phyloP scores from a whole-genome alignment of 2,888 invertebrate genomes.

The Drosophila austrosaltans region DNA sequence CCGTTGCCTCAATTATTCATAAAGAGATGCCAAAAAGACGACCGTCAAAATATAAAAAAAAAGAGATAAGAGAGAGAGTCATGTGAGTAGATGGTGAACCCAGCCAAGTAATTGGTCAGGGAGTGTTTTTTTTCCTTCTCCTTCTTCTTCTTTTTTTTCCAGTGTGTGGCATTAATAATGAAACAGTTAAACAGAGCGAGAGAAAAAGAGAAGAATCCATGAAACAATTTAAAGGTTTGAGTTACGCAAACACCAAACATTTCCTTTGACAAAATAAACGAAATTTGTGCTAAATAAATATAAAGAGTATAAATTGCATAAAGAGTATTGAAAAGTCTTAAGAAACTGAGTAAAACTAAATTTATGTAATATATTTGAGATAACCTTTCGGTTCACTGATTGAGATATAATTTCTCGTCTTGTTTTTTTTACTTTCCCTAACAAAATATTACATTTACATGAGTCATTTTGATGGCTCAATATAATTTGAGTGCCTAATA shows the following conservation, averaged over 20 bases:
- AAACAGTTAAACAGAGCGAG: constrained; percentile 7
- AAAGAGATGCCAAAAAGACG: constrained; percentile 41
- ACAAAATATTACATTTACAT: background rate
- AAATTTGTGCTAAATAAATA: background rate
- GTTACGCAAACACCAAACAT: background rate
- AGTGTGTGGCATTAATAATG: constrained; percentile 18
- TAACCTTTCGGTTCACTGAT: too few relatives aligned
- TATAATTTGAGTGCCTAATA: constrained; percentile 14
- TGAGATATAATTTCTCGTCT: too few relatives aligned
- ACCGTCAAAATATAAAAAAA: background rate
- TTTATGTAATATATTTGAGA: too few relatives aligned
- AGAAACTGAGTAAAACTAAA: too few relatives aligned
- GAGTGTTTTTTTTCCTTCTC: constrained; percentile 16
- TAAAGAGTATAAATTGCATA: too few relatives aligned
- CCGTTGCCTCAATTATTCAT: constrained; percentile 66
- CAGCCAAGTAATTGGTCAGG: constrained; percentile 28
- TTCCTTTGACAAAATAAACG: background rate
- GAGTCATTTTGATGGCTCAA: constrained; percentile 3
- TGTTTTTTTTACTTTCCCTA: too few relatives aligned
- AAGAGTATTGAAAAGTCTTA: too few relatives aligned
- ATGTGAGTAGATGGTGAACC: constrained; percentile 21
- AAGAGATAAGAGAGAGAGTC: constrained; percentile 28
- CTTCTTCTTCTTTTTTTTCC: background rate
- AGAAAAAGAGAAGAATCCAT: background rate
- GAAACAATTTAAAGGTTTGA: background rate